Evolutionary conservation across 2,113 vertebrate species (phyloP), one percentile per base, ranked within the genome.

Genomic region (Haplochromis vanheusdeni): DNA sequence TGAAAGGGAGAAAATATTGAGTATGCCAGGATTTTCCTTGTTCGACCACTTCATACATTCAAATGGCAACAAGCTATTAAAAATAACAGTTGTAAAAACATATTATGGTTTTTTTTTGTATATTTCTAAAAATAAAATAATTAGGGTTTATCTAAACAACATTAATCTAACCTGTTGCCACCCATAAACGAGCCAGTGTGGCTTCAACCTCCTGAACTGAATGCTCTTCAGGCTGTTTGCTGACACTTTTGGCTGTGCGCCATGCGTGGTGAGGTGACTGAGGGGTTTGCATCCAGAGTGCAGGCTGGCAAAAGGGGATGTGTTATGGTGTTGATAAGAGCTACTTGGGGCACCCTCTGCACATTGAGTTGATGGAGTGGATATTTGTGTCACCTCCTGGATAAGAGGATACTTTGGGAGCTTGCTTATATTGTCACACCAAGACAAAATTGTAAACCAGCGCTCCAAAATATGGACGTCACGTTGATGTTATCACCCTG

Each of bases 301-400:
- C 40, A 47, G 58, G n/a, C 84, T 88, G 87, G 85, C 79, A 84
- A 77, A 77, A 75, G 80, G 49, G 87, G 68, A 90, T 82, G 87
- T 91, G 92, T 88, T 88, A 45, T 70, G 80, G 82, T 82, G 86
- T 89, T 93, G 92, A 93, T 93, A 92, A 94, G 89, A 73, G 84
- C 80, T 75, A 87, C 82, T 81, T 85, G 80, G 86, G 79, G 83
- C 87, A 89, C 49, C 86, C 77, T 86, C 8, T 58, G 68, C 49
- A 37, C 86, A 82, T 45, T 51, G 16, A 88, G 45, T 87, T 88
- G 89, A 92, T 89, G 79, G 62, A 92, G 68, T 62, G 47, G 56
- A 47, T 60, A 84, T 85, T 81, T 89, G 80, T 81, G 85, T 87
- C 7, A 79, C 70, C 82, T 68, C 79, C 47, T 65, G 77, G 82